These are phyloP conservation scores for Gastrophryne carolinensis DNA, from an alignment of 2,797 vertebrate genomes.

Conservation along the genomic window DNA sequence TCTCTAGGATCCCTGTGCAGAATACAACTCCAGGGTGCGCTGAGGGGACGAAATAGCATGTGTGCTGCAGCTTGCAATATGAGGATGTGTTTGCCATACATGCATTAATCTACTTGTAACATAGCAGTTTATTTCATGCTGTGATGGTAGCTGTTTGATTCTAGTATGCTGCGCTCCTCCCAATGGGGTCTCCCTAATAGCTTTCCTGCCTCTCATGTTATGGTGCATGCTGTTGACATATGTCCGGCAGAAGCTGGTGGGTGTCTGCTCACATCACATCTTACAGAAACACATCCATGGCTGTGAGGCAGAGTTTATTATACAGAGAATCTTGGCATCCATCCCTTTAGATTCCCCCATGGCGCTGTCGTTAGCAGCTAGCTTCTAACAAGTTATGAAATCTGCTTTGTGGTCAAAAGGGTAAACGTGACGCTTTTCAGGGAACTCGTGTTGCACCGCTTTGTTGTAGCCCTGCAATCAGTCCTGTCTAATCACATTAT, in stretches of 20 bases:
- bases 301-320: slow-evolving; percentile 1
- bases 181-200: not conserved
- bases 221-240: slow-evolving; percentile 14
- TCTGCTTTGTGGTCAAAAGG: not conserved
- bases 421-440: not conserved
- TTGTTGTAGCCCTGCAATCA: not conserved
- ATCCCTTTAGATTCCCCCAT: slow-evolving; percentile 9
- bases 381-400: slow-evolving; percentile 7
- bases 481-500: not conserved
- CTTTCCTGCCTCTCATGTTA: not conserved
- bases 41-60: no score
- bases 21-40: no score
- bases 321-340: not conserved
- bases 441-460: not conserved
- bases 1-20: no score
- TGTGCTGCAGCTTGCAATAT: not conserved
- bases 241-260: slow-evolving; percentile 22
- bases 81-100: not conserved
- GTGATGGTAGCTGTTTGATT: not conserved
- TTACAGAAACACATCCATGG: not conserved
- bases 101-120: not conserved
- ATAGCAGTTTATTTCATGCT: not conserved
- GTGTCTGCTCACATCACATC: slow-evolving; percentile 30
- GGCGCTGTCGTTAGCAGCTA: not conserved
- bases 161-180: not conserved